Evolutionary conservation across 2,797 vertebrate species (phyloP), one percentile per base, ranked within the genome.

Genomic region (Carduelis carduelis): DNA sequence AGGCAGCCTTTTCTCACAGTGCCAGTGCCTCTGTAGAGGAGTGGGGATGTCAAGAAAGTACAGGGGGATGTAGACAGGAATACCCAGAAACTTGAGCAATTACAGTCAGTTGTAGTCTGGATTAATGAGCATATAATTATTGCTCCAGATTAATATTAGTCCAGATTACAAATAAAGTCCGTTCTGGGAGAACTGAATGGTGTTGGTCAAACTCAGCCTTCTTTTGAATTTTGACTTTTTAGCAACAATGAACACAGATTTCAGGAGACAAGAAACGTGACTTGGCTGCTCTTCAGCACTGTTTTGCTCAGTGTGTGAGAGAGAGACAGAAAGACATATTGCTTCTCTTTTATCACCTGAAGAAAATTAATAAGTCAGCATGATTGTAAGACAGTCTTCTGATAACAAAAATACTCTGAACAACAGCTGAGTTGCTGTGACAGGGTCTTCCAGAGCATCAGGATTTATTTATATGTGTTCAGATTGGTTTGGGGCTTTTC

Each of bases 1-100:
- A 83, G 43, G 30, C 60, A 90, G 71, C 22, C n/a, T 94, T 87
- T 93, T 94, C 87, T 96, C 92, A 89, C 78, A 93, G 72, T 43
- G 46, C 32, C 84, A 79, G 12, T 27, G 34, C 41, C 59, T 74
- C 92, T 74, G 35, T 26, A 1, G 2, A 70, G 44, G 66, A 79
- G 41, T 26, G 2, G 8, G 27, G 47, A 32, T 41, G 39, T 44
- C 56, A 77, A 37, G 39, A 46, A 82, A 52, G 17, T 19, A 34
- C 7, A 64, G 27, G 5, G 37, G 53, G 17, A 64, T 68, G 22
- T 8, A 87, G 49, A 56, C 2, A 55, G 30, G 17, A n/a, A 49
- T 27, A 55, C 13, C 4, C 37, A 26, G n/a, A 9, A 89, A 26
- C 17, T 2, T 5, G 16, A 60, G 32, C 34, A 50, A 18, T 39